These are phyloP conservation scores for Aphodius sticticus DNA, from an alignment of 2,888 invertebrate genomes.

Conservation along the genomic window DNA sequence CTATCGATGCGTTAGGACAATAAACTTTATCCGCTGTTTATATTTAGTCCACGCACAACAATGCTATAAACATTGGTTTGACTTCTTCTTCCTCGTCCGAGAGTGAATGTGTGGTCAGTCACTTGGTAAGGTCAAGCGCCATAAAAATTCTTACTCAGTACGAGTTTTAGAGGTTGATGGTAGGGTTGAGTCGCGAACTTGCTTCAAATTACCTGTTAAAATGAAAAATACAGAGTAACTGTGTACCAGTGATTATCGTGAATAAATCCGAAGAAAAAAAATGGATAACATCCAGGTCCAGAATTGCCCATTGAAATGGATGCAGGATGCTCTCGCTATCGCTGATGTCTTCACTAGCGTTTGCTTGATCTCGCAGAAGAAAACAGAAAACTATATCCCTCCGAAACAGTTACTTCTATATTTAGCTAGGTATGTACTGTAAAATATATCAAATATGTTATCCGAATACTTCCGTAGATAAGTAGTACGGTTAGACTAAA, in stretches of 20 bases:
- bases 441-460: not conserved
- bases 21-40: not conserved
- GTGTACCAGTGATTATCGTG: not conserved
- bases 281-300: conserved; percentile 17
- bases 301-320: conserved; percentile 36
- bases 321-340: conserved; percentile 62
- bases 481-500: too few relatives aligned
- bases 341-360: conserved; percentile 68
- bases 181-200: conserved; percentile 5
- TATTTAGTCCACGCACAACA: not conserved
- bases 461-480: not conserved
- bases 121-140: conserved; percentile 19
- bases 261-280: not conserved
- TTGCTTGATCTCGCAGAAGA: conserved; percentile 53
- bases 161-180: conserved; percentile 24
- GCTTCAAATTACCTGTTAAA: not conserved
- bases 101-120: conserved; percentile 16
- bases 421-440: conserved; percentile 66
- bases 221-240: not conserved
- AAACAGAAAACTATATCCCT: conserved; percentile 63
- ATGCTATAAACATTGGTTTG: not conserved
- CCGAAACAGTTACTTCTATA: conserved; percentile 69
- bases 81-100: conserved; percentile 22
- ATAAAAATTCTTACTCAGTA: conserved; percentile 20
- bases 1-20: not conserved